Base-by-base conservation (phyloP, 2,888 invertebrate genomes). In the Acholoe squamosa region DNA sequence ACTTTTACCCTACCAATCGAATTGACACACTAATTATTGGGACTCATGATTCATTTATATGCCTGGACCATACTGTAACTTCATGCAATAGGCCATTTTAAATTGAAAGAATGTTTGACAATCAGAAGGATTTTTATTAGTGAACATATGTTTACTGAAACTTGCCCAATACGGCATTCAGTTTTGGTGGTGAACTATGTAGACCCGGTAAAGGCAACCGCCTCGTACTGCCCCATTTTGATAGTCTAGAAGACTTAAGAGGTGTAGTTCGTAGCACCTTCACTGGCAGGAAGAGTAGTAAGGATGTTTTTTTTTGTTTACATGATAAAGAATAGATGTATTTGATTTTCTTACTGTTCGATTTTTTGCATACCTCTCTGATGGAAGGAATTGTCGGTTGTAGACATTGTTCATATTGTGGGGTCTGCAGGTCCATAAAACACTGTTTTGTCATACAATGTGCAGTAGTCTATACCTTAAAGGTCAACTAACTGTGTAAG, bases 11-110 rank as follows among this genome's bases (percentile, higher is more conserved):
- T 31, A 34, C 16, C 43, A 34, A 43, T 34, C 12, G 43, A 80
- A 33, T 28, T 43, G 43, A 80, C 19, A 34, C 33, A 33, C 34
- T 80, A 80, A 80, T 80, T 80, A 80, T 80, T 80, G 80, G 80
- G 80, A 33, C 80, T 80, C 14, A 43, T 25, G 25, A 16, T 80
- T 34, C 14, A 71, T 71, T 80, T 80, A 31, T 80, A 80, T 76
- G 76, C 76, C 25, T 80, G 80, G 80, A 80, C 80, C 80, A 80
- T 80, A 43, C 14, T 61, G 19, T 61, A 61, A 61, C 61, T n/a
- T 19, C 31, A 71, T 14, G 25, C 71, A 71, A 71, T 25, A 71
- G 31, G n/a, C 28, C 31, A 34, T 80, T 80, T 80, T 80, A 80
- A 34, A 80, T 22, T 80, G 16, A 34, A 14, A 19, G n/a, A 43